phyloP scores from a whole-genome alignment of 2,797 vertebrate species.

The Buphagus erythrorhynchus region DNA sequence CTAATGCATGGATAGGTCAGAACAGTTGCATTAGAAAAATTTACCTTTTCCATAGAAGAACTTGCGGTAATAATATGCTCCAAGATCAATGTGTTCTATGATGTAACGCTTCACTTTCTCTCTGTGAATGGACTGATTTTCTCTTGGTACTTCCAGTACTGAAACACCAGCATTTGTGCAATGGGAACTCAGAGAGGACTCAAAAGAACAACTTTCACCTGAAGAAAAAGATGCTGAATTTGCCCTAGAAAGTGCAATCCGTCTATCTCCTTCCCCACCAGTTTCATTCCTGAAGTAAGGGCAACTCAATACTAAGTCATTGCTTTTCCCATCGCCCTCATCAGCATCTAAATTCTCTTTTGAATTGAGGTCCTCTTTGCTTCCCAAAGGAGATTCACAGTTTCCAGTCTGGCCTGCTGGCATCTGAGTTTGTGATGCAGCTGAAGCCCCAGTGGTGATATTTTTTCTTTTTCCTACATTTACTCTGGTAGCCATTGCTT shows the following conservation, averaged over 20 bases:
- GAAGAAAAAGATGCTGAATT: conserved; percentile 84
- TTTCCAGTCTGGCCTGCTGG: conserved; percentile 70
- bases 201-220: conserved; percentile 92
- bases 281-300: conserved; percentile 96
- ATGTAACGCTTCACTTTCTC: conserved; percentile 98
- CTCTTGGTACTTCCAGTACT: conserved; percentile 93
- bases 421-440: conserved; percentile 84
- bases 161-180: conserved; percentile 98
- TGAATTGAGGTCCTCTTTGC: conserved; percentile 93
- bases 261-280: conserved; percentile 92
- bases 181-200: conserved; percentile 96
- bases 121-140: conserved; percentile 93
- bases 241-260: conserved; percentile 90
- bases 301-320: conserved; percentile 87
- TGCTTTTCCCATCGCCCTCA: conserved; percentile 95
- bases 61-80: conserved; percentile 97
- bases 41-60: conserved; percentile 98
- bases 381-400: conserved; percentile 91
- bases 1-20: background rate
- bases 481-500: conserved; percentile 88
- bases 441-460: conserved; percentile 94
- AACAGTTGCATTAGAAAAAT: background rate
- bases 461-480: conserved; percentile 92
- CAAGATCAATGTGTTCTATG: conserved; percentile 97
- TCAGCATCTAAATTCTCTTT: conserved; percentile 93